Conservation (phyloP, 2,888 invertebrate species). For the Hirtodrosophila trivittata region DNA sequence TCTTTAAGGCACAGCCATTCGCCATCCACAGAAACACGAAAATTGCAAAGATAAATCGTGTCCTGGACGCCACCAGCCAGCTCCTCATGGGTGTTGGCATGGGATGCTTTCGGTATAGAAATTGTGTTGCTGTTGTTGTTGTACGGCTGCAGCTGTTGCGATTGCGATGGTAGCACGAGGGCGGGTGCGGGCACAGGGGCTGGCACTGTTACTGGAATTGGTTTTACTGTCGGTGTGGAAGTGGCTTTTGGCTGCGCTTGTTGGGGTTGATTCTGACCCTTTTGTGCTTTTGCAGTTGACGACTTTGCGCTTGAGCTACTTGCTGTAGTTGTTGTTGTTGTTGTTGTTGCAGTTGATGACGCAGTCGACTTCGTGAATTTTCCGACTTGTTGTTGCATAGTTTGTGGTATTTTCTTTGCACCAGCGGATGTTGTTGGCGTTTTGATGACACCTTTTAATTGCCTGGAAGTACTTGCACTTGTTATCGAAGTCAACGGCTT, state of each 20-base stretch:
- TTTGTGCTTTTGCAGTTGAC: constrained; percentile 48
- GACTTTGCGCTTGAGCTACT: constrained; percentile 23
- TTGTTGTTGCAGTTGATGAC: constrained; percentile 46
- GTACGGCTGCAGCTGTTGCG: constrained; percentile 54
- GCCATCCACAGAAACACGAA: constrained; percentile 97
- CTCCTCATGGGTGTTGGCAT: constrained; percentile 83
- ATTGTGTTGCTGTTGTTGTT: constrained; percentile 79
- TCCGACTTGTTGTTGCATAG: constrained; percentile 63
- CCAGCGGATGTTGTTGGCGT: constrained; percentile 35
- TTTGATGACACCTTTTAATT: constrained; percentile 45
- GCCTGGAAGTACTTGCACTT: constrained; percentile 69
- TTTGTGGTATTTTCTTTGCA: constrained; percentile 54
- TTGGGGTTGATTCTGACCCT: constrained; percentile 68
- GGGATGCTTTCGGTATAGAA: constrained; percentile 83
- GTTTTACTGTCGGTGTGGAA: constrained; percentile 17
- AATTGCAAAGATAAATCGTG: constrained; percentile 98
- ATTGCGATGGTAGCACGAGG: constrained; percentile 15
- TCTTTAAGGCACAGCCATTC: constrained; percentile 98
- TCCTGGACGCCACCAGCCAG: constrained; percentile 91
- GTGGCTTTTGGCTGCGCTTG: constrained; percentile 22
- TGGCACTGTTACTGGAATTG: constrained; percentile 24
- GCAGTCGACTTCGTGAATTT: constrained; percentile 50
- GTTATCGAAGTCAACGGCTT: constrained; percentile 40
- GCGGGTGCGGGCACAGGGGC: constrained; percentile 5
- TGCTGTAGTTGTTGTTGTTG: constrained; percentile 33